Conservation (phyloP, 2,113 vertebrate species). For the Saccopteryx leptura region DNA sequence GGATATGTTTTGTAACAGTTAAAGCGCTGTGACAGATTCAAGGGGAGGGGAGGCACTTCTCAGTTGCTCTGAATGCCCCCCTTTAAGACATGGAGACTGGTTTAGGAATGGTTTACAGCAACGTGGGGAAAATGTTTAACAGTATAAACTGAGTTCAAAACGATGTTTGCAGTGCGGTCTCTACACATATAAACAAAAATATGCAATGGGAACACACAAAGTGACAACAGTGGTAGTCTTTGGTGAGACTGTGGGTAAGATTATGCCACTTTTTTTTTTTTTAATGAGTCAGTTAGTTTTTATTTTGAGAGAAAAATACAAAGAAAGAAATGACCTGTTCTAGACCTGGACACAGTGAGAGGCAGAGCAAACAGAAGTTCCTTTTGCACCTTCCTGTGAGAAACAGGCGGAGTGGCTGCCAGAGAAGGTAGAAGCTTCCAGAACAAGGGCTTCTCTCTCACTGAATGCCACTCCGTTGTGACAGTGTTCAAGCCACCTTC, state of each 20-base stretch:
- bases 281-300: conserved; percentile 1
- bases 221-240: background rate
- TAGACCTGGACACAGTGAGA: rapidly evolving
- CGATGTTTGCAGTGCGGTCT: too few relatives aligned
- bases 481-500: background rate
- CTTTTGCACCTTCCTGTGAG: too few relatives aligned
- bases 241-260: background rate
- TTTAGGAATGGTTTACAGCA: background rate
- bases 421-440: too few relatives aligned
- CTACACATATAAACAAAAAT: background rate
- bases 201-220: background rate
- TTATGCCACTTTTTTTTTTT: background rate
- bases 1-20: background rate
- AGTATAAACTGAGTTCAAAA: background rate
- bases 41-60: background rate
- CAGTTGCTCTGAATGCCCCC: rapidly evolving
- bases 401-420: rapidly evolving
- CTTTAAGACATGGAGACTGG: rapidly evolving
- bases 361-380: too few relatives aligned
- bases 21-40: background rate
- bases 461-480: rapidly evolving
- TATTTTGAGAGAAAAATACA: background rate
- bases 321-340: background rate
- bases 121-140: rapidly evolving
- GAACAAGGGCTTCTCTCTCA: background rate